Evolutionary conservation across 2,797 vertebrate genomes (phyloP).

Genomic region (Bradypus variegatus): DNA sequence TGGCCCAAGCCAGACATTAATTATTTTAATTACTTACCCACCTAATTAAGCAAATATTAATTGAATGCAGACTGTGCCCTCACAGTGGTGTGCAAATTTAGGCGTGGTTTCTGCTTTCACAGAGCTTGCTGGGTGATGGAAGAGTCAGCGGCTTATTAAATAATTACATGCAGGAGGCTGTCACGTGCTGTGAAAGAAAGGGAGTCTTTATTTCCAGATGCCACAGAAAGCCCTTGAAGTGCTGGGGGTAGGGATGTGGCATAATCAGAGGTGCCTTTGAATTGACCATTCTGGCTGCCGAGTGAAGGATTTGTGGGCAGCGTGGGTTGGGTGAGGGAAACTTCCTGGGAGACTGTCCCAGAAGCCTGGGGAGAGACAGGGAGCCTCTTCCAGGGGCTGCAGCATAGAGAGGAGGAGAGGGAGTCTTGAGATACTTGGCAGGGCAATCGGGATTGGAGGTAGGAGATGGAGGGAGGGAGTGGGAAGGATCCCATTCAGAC

Average conservation of each 20-base stretch:
- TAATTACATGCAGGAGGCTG: background rate
- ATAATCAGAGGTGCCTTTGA: background rate
- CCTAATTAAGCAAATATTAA: slow-evolving; percentile 59
- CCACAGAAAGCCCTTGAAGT: background rate
- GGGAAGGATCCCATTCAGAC: rapidly evolving
- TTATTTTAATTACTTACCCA: slow-evolving; percentile 53
- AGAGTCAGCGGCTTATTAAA: background rate
- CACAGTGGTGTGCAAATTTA: background rate
- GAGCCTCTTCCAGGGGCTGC: background rate
- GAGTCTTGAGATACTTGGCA: background rate
- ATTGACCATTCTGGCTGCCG: background rate
- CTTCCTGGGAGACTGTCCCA: rapidly evolving
- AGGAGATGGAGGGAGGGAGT: rapidly evolving
- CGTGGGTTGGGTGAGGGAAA: background rate
- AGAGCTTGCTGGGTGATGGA: background rate
- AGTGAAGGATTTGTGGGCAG: background rate
- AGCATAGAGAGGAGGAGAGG: background rate
- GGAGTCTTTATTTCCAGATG: background rate
- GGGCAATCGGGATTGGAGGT: rapidly evolving
- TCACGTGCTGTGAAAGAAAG: background rate
- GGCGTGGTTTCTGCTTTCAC: background rate
- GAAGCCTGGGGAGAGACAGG: too few species aligned
- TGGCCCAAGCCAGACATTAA: slow-evolving; percentile 42
- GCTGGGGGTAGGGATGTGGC: background rate
- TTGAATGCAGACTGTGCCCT: slow-evolving; percentile 19